Base-by-base conservation (phyloP, 1,140 invertebrate genomes). In the Ooceraea biroi region DNA sequence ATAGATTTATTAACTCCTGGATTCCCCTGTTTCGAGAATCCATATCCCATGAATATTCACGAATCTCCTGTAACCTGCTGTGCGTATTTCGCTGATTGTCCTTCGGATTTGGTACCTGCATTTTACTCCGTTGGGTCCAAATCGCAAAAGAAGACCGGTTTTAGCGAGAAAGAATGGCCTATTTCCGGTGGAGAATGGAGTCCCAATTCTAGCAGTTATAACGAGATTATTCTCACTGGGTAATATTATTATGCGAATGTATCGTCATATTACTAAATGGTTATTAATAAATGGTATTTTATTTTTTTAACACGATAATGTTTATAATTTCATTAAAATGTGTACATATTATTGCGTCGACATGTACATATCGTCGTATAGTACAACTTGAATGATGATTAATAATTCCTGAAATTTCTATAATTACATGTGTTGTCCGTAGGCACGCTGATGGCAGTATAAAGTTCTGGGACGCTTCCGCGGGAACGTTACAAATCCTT, bases 11-110 rank as follows among this genome's bases (percentile, higher is more conserved):
- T 97, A 92, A 97, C 98, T 57, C 96, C 97, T 63, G 99, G 99
- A 91, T 99, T 99, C 95, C 99, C 99, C 17, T 99, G 98, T 94
- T 99, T 99, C 95, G 98, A 99, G 95, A 99, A 99, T 95, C 99
- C 99, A 60, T 99, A 99, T 95, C 98, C 99, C 57, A 99, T 99
- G 98, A 99, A 99, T 95, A 96, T 99, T 86, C 99, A 99, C 95
- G 99, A 99, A 95, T 99, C 98, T 72, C 97, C 98, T 46, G 98
- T 99, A 76, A 99, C 99, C 63, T 98, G 97, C 95, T 99, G 98
- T 94, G 96, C 97, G 74, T 99, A 99, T 95, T 97, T 99, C 91
- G 98, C 98, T 52, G 98, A 99, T 95, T 99, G 99, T 95, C 99
- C 99, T 44, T 97, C 97, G 69, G 99, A 99, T 95, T 96, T 99